Conservation (phyloP, 2,113 vertebrate genomes). For the Egretta garzetta region DNA sequence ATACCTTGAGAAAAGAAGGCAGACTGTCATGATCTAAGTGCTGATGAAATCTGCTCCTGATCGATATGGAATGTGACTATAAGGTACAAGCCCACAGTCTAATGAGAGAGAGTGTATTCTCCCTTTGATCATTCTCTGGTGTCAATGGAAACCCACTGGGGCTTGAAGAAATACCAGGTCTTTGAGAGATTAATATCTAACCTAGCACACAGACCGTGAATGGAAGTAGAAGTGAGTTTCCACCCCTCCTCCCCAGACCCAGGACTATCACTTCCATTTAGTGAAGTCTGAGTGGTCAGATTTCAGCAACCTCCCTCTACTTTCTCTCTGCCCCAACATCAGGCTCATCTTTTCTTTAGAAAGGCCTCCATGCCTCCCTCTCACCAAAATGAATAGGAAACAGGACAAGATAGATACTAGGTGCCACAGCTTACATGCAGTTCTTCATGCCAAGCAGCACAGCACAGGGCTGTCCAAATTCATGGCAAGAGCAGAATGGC, state of each 20-base stretch:
- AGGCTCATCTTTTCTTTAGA: background rate
- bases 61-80: background rate
- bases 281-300: background rate
- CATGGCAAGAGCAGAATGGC: background rate
- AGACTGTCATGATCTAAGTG: background rate
- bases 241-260: background rate
- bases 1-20: background rate
- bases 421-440: background rate
- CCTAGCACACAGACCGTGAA: background rate
- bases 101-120: background rate
- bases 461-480: background rate
- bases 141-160: background rate
- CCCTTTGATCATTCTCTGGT: background rate
- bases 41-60: background rate
- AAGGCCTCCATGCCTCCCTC: background rate
- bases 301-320: background rate
- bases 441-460: background rate
- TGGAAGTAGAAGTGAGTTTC: background rate
- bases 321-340: background rate
- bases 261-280: background rate
- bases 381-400: background rate
- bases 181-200: conserved; percentile 11
- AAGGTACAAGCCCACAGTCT: background rate
- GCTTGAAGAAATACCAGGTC: conserved; percentile 1
- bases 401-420: background rate